These are phyloP conservation scores for Meteorus cinctellus DNA, from an alignment of 2,888 invertebrate genomes.

Conservation along the genomic window DNA sequence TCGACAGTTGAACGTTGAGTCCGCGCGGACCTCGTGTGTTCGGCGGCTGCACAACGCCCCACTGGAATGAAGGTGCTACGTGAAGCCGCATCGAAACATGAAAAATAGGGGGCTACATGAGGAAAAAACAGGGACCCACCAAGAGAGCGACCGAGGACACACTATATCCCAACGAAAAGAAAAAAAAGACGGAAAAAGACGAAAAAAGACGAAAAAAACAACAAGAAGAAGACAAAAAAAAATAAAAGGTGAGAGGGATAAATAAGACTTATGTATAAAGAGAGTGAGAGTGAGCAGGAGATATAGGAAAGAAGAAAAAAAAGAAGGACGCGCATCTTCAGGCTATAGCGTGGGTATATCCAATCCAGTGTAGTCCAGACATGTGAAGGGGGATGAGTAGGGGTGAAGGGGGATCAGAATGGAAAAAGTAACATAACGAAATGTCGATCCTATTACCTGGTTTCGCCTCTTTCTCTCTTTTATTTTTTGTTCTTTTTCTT, in stretches of 20 bases:
- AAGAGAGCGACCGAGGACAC: constrained; percentile 50
- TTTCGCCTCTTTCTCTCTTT: constrained; percentile 49
- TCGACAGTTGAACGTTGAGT: constrained; percentile 57
- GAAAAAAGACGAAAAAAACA: constrained; percentile 39
- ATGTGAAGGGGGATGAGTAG: constrained; percentile 47
- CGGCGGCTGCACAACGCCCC: constrained; percentile 40
- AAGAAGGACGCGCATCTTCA: neutral
- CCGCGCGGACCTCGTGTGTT: constrained; percentile 65
- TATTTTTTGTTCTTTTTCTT: neutral
- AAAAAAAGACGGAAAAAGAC: constrained; percentile 29
- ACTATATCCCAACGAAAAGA: constrained; percentile 21
- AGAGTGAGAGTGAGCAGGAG: constrained; percentile 44
- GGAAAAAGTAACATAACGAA: constrained; percentile 73
- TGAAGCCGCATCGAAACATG: constrained; percentile 74
- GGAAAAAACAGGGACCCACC: constrained; percentile 69
- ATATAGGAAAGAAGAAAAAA: constrained; percentile 51
- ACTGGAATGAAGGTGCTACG: constrained; percentile 72
- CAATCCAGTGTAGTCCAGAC: constrained; percentile 20
- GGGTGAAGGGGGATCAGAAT: constrained; percentile 66
- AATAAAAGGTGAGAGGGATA: neutral
- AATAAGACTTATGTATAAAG: constrained; percentile 43
- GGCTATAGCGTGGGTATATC: constrained; percentile 33
- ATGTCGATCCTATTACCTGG: constrained; percentile 73
- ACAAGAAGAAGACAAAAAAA: constrained; percentile 30
- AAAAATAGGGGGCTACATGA: constrained; percentile 73